Base-by-base conservation (phyloP, 2,113 vertebrate genomes). In the Platichthys flesus region DNA sequence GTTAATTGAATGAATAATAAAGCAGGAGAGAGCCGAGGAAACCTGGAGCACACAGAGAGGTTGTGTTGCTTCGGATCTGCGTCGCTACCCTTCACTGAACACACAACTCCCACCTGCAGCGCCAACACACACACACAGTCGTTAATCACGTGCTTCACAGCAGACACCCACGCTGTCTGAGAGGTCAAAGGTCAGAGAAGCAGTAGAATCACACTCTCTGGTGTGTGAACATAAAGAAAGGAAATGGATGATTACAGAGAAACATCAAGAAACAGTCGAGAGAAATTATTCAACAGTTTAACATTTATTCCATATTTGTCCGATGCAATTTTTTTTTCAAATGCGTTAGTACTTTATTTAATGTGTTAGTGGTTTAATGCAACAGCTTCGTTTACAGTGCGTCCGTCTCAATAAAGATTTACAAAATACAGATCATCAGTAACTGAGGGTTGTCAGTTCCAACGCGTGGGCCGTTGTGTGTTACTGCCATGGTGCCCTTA, bases 341-440 rank as follows among this genome's bases (percentile, higher is more conserved):
- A 37, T 37, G 35, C 31, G 31, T 89, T 90, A 88, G 83, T 90
- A 81, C 81, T 81, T 65, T 35, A 73, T 69, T 59, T 24, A 16
- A 67, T 73, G 76, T 35, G 66, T 89, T 88, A 92, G 91, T 92
- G 91, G 90, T 84, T 57, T 57, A 26, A 26, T 57, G 15, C 23
- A 57, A 26, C 21, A 57, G 55, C 13, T 4, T 85, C 9, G 35
- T 57, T 28, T 18, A 31, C 24, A 59, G 57, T 59, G 57, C 15
- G 3, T 31, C 57, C 13, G 15, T 59, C 57, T 18, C 6, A 60
- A 23, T 71, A 13, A 74, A 71, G 47, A 70, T 21, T 60, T 79
- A 37, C 35, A 76, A 72, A 67, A 68, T 28, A 61, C 4, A 74
- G 68, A 68, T 71, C 1, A 61, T 60, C 65, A 40, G 8, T 80